Conservation (phyloP, 1,140 invertebrate species). For the Trypoxylus dichotomus region DNA sequence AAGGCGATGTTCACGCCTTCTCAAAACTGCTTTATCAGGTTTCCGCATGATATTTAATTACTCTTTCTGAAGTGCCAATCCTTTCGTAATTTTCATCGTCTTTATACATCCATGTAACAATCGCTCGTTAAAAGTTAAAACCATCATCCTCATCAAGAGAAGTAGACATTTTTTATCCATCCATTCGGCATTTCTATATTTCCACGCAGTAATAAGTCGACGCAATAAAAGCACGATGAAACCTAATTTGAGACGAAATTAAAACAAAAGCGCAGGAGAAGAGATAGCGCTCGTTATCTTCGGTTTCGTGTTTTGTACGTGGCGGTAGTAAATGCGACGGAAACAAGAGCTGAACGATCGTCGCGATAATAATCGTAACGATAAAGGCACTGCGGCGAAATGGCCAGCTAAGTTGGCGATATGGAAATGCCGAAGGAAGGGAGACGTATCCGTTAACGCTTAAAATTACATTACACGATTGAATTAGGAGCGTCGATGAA, state of each 20-base stretch:
- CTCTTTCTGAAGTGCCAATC: too few species aligned
- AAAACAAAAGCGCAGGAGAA: not conserved
- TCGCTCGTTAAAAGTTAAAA: not conserved
- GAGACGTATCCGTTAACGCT: not conserved
- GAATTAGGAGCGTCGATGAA: not conserved
- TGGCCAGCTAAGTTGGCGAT: not conserved
- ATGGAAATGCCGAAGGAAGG: not conserved
- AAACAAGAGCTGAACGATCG: not conserved
- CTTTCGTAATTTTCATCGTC: not conserved
- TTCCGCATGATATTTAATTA: too few species aligned
- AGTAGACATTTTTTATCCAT: not conserved
- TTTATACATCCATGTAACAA: not conserved
- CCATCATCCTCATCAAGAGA: not conserved
- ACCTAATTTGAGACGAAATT: not conserved
- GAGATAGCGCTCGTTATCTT: not conserved
- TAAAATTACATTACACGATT: constrained; percentile 1
- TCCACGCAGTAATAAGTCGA: not conserved
- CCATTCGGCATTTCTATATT: not conserved
- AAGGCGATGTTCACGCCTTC: too few species aligned
- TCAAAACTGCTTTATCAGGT: too few species aligned
- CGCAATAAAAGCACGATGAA: not conserved
- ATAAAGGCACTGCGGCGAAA: not conserved
- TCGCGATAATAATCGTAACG: constrained; percentile 1
- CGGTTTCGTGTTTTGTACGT: not conserved
- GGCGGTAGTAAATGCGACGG: not conserved